Evolutionary conservation across 2,797 vertebrate genomes (phyloP), one percentile per base, ranked within the genome.

Genomic region (Neostethus bicornis): DNA sequence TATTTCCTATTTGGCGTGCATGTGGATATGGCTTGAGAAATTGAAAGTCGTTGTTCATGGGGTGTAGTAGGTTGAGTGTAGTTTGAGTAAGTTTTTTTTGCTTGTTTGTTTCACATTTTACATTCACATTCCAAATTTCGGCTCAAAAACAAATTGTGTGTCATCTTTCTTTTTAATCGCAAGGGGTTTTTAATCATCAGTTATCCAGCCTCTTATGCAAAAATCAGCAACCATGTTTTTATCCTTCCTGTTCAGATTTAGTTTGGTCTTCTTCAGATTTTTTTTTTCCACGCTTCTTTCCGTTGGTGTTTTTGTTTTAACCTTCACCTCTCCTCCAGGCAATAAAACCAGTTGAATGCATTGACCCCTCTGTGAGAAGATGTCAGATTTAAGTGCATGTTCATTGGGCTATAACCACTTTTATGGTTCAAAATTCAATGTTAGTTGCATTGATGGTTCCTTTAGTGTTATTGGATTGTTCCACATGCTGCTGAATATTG

Each of bases 391-490:
- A 32, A 72, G 34, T 41, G 57, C 6, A 2, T 4, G 8, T 28
- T 69, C 62, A 44, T n/a, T 47, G 47, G 54, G 23, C 37, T n/a
- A 2, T 26, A 53, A 63, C 25, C 26, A 25, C 55, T 50, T 45
- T 61, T 14, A 17, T 63, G 20, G 42, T 58, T 43, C 7, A 45
- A 2, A 59, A 50, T 66, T 66, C 66, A 38, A 63, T 72, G 61
- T 9, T 0, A 2, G 51, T 2, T 17, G 16, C 63, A 49, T 20
- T 32, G 54, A 61, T 17, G 62, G 21, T 4, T 29, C 66, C 73
- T 53, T 78, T 64, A 66, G 51, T 52, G 64, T 64, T 74, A 62
- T 46, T n/a, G 64, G 55, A 66, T 72, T 69, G 44, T 56, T 45
- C 43, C 42, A 25, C 5, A 2, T 66, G 46, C 45, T 48, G 39